Evolutionary conservation across 2,888 invertebrate genomes (phyloP).

Genomic region (Ommatoiulus sabulosus): DNA sequence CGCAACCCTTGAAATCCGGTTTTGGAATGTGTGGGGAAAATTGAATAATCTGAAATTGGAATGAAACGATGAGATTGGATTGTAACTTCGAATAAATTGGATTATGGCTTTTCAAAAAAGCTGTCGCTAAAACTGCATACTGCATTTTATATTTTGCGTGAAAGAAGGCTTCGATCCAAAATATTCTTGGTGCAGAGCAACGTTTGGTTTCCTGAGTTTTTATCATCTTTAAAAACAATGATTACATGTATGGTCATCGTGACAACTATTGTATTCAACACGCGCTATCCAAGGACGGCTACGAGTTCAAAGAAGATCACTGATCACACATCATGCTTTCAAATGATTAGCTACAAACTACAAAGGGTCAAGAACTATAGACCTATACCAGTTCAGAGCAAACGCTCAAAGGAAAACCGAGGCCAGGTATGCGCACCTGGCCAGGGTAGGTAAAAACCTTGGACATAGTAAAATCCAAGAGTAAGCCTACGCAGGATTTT

Average conservation of each 20-base stretch:
- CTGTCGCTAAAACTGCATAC: too few relatives aligned
- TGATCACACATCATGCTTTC: constrained; percentile 6
- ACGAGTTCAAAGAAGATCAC: neutral
- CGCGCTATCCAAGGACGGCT: neutral
- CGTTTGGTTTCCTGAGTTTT: too few relatives aligned
- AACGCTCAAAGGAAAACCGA: neutral
- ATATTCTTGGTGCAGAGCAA: too few relatives aligned
- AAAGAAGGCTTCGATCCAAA: too few relatives aligned
- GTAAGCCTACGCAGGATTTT: neutral
- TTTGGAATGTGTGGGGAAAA: too few relatives aligned
- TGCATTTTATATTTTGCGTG: too few relatives aligned
- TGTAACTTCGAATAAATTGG: too few relatives aligned
- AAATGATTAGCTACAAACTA: neutral
- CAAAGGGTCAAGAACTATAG: neutral
- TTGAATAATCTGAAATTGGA: too few relatives aligned
- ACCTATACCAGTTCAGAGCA: neutral
- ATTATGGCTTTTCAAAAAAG: too few relatives aligned
- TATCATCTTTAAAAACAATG: neutral
- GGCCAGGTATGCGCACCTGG: constrained; percentile 1
- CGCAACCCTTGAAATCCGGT: too few relatives aligned
- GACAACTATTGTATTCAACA: neutral
- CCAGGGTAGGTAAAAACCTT: neutral
- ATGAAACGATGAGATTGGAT: too few relatives aligned
- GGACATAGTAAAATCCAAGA: neutral
- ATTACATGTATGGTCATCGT: neutral